Conservation (phyloP, 2,797 vertebrate species). For the Balearica regulorum region DNA sequence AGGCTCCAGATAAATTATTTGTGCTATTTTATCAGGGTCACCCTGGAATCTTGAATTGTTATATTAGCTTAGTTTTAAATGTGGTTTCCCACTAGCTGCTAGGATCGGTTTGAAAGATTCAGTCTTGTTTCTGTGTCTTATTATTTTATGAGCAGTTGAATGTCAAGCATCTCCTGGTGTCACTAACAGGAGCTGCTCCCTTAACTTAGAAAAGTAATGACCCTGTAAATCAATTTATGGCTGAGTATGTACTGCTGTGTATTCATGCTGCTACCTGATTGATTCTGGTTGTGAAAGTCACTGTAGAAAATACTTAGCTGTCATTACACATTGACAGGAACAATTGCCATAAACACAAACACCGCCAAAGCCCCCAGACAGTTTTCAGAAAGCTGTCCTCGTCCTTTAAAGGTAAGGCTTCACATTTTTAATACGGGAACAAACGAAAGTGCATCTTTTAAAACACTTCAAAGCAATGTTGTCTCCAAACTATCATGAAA, state of each 20-base stretch:
- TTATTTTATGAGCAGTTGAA: slow-evolving; percentile 21
- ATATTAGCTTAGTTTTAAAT: background rate
- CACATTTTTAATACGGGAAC: background rate
- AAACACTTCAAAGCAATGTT: background rate
- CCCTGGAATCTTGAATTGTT: background rate
- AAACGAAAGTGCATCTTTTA: background rate
- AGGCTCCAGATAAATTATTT: background rate
- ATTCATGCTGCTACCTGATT: slow-evolving; percentile 38
- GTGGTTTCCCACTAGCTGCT: background rate
- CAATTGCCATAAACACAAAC: slow-evolving; percentile 14
- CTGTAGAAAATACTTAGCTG: slow-evolving; percentile 26
- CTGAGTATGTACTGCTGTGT: background rate
- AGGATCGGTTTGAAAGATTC: background rate
- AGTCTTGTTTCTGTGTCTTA: background rate
- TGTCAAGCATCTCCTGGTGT: slow-evolving; percentile 18
- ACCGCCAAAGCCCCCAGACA: background rate
- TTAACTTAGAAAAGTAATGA: slow-evolving; percentile 44
- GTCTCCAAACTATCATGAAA: background rate
- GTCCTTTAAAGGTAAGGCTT: background rate
- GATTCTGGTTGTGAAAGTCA: slow-evolving; percentile 35
- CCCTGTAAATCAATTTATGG: slow-evolving; percentile 36
- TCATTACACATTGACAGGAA: background rate
- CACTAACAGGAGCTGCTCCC: slow-evolving; percentile 4
- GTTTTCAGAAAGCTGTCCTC: background rate
- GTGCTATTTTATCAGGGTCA: background rate